These are phyloP conservation scores for Drosophila ezoana DNA, from an alignment of 2,888 invertebrate genomes.

Conservation along the genomic window DNA sequence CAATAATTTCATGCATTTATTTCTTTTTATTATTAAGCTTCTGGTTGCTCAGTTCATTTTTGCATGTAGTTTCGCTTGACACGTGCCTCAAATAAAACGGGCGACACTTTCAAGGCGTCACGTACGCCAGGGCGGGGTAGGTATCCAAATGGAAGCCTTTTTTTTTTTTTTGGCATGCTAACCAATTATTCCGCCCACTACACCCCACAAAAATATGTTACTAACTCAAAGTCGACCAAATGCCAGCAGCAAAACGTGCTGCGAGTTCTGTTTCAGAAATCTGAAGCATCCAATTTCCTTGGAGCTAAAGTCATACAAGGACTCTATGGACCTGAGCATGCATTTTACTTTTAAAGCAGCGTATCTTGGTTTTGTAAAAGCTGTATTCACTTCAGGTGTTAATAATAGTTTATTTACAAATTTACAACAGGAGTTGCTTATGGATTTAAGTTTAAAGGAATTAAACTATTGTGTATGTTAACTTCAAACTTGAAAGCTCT, in stretches of 20 bases:
- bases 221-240: slow-evolving; percentile 22
- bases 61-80: slow-evolving; percentile 42
- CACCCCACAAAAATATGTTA: slow-evolving; percentile 29
- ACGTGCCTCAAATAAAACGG: slow-evolving; percentile 63
- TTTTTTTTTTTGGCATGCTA: slow-evolving; percentile 25
- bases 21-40: slow-evolving; percentile 22
- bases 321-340: no score
- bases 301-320: no score
- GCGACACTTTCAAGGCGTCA: slow-evolving; percentile 68
- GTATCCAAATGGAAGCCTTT: slow-evolving; percentile 27
- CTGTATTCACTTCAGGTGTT: no score
- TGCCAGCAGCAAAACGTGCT: slow-evolving; percentile 35
- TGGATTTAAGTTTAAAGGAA: neutral
- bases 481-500: neutral
- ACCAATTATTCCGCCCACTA: slow-evolving; percentile 14
- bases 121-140: slow-evolving; percentile 24
- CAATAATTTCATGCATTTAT: slow-evolving; percentile 29
- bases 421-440: no score
- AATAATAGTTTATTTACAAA: no score
- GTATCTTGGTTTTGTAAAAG: no score
- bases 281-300: neutral
- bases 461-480: neutral
- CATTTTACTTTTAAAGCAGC: no score
- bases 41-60: slow-evolving; percentile 31
- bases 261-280: neutral